Evolutionary conservation across 2,888 invertebrate species (phyloP).

Genomic region (Cryptocheilus praepositus): DNA sequence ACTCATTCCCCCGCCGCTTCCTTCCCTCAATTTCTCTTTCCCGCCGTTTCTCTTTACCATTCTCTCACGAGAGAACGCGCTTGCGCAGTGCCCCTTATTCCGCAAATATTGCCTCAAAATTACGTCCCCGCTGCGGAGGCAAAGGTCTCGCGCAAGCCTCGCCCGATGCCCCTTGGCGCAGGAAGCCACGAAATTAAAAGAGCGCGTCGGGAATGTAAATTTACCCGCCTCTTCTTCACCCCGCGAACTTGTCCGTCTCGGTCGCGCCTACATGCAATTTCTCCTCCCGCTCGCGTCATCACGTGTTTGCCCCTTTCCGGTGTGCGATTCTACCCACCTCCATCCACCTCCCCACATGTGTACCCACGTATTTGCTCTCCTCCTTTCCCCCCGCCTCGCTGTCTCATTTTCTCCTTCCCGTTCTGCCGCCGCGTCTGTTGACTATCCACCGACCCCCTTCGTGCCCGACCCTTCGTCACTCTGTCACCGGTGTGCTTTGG

Average conservation of each 20-base stretch:
- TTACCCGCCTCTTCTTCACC: slow-evolving; percentile 15
- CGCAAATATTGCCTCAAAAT: slow-evolving; percentile 55
- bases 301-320: too few species aligned
- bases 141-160: background rate
- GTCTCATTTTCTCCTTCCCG: slow-evolving; percentile 3
- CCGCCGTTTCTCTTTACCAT: background rate
- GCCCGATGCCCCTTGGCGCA: slow-evolving; percentile 12
- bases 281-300: too few species aligned
- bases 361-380: background rate
- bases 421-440: background rate
- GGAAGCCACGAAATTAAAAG: slow-evolving; percentile 12
- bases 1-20: too few species aligned
- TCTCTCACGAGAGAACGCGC: background rate
- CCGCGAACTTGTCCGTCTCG: background rate
- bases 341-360: background rate
- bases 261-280: background rate
- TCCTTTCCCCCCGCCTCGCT: slow-evolving; percentile 6
- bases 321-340: too few species aligned
- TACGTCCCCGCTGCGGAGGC: slow-evolving; percentile 23
- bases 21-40: too few species aligned
- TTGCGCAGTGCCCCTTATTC: slow-evolving; percentile 6
- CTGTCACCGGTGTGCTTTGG: background rate
- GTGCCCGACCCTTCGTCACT: background rate
- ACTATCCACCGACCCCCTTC: too few species aligned
- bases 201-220: slow-evolving; percentile 18